Evolutionary conservation across 2,888 invertebrate genomes (phyloP).

Genomic region (Alsophila aescularia): DNA sequence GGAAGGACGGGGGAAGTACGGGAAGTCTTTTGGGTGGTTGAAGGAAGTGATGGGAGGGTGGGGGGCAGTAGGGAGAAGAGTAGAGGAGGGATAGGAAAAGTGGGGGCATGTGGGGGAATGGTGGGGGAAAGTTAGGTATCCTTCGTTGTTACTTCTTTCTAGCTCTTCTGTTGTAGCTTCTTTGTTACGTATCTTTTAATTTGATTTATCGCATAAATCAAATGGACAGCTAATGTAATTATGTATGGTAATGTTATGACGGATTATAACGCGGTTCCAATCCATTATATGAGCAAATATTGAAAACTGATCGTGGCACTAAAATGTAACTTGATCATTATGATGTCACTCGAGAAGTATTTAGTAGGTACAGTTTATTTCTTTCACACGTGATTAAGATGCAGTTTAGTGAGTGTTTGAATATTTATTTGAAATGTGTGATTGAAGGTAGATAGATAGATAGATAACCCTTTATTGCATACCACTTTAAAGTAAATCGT

Average conservation of each 20-base stretch:
- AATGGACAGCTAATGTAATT: conserved; percentile 22
- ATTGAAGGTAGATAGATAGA: too few relatives aligned
- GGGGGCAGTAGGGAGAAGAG: too few relatives aligned
- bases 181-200: background rate
- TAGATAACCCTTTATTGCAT: too few relatives aligned
- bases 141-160: too few relatives aligned
- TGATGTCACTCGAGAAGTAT: background rate
- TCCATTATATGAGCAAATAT: conserved; percentile 10
- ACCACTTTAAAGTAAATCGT: too few relatives aligned
- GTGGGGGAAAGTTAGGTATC: too few relatives aligned
- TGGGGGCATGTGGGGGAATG: too few relatives aligned
- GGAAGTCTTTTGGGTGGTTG: too few relatives aligned
- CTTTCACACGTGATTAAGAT: conserved; percentile 17
- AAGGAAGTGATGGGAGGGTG: too few relatives aligned
- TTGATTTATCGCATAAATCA: background rate
- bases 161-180: background rate
- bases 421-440: conserved; percentile 9
- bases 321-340: conserved; percentile 7
- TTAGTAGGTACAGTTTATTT: conserved; percentile 3
- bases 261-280: conserved; percentile 4
- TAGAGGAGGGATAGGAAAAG: too few relatives aligned
- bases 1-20: too few relatives aligned
- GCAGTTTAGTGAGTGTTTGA: conserved; percentile 12
- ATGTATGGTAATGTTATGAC: conserved; percentile 21
- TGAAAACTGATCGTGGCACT: conserved; percentile 2